Evolutionary conservation across 2,113 vertebrate genomes (phyloP).

Genomic region (Petroica traversi): DNA sequence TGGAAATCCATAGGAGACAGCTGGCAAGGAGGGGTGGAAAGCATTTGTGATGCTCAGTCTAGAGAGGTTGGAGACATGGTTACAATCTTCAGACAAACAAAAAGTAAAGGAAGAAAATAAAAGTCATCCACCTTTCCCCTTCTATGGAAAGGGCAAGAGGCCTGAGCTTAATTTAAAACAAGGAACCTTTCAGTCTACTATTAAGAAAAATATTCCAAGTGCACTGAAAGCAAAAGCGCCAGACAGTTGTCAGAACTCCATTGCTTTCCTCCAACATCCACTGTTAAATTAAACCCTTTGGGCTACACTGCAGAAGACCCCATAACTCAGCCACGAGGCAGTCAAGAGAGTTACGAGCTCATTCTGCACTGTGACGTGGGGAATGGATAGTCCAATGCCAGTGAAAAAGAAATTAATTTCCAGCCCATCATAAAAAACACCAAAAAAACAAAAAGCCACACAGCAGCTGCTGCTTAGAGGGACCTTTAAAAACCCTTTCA

Average conservation of each 20-base stretch:
- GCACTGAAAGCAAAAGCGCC: background rate
- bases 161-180: background rate
- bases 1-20: conserved; percentile 42
- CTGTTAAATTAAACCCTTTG: conserved; percentile 49
- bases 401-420: conserved; percentile 65
- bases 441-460: conserved; percentile 7
- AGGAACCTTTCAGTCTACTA: background rate
- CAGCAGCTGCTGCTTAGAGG: background rate
- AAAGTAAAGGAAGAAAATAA: background rate
- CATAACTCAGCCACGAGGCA: background rate
- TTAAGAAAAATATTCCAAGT: background rate
- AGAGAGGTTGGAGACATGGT: background rate
- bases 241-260: background rate
- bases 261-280: background rate
- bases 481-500: conserved; percentile 47
- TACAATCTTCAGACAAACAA: background rate
- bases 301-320: background rate
- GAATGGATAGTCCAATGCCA: conserved; percentile 43
- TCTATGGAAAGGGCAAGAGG: background rate
- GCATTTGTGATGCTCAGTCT: background rate
- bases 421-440: conserved; percentile 52
- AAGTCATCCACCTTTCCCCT: background rate
- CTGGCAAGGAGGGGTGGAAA: background rate
- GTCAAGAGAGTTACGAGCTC: conserved; percentile 42
- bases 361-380: background rate